These are phyloP conservation scores for Oryzias sinensis DNA, from an alignment of 2,797 vertebrate species.

Conservation along the genomic window DNA sequence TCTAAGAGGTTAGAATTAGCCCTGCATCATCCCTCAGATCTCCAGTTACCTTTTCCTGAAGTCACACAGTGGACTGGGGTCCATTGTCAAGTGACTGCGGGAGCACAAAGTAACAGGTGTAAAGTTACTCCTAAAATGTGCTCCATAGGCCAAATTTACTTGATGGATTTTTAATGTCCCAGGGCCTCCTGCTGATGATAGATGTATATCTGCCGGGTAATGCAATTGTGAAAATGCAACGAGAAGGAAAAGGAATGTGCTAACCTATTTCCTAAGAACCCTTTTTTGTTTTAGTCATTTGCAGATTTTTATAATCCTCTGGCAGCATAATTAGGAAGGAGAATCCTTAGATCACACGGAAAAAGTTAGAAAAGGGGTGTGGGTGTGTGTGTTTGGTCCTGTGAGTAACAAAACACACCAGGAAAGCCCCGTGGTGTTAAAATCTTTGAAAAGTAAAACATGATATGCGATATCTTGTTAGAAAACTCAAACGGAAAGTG, in stretches of 20 bases:
- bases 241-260: conserved; percentile 30
- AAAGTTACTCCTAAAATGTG: conserved; percentile 64
- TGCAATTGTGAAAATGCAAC: conserved; percentile 48
- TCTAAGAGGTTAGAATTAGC: conserved; percentile 65
- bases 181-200: conserved; percentile 58
- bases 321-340: conserved; percentile 26
- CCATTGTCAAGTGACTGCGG: conserved; percentile 64
- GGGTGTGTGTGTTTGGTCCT: neutral
- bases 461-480: too few relatives aligned
- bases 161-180: conserved; percentile 72
- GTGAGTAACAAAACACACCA: neutral
- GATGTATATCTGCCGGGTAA: conserved; percentile 54
- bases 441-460: too few relatives aligned
- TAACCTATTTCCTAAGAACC: conserved; percentile 53
- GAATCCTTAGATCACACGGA: conserved; percentile 25
- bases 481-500: too few relatives aligned
- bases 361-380: conserved; percentile 25
- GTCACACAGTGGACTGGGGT: conserved; percentile 51
- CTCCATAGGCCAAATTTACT: conserved; percentile 61
- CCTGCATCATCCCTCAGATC: conserved; percentile 40
- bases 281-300: conserved; percentile 41
- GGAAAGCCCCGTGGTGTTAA: neutral
- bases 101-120: conserved; percentile 63
- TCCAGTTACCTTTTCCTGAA: conserved; percentile 65
- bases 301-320: conserved; percentile 45